Conservation (phyloP, 2,113 vertebrate genomes). For the Ictalurus punctatus region DNA sequence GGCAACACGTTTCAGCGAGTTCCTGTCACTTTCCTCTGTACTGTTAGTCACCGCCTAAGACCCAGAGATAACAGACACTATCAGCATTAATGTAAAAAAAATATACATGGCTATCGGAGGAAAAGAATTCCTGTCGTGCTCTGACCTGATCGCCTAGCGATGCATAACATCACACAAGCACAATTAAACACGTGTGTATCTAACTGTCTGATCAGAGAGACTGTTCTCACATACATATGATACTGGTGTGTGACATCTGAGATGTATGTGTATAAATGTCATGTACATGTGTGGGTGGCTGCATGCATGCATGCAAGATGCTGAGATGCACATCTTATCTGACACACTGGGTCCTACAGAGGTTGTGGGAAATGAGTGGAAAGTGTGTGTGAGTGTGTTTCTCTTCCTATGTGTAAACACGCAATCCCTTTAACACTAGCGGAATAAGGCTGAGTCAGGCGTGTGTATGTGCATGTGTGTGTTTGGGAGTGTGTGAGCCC, state of each 20-base stretch:
- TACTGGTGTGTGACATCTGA: not conserved
- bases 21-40: constrained; percentile 73
- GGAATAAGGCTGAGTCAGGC: constrained; percentile 26
- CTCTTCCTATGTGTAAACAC: constrained; percentile 51
- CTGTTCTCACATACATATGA: constrained; percentile 14
- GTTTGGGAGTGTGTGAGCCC: constrained; percentile 50
- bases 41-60: constrained; percentile 73
- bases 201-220: constrained; percentile 11
- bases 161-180: not conserved
- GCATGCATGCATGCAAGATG: constrained; percentile 5
- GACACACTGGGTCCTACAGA: not conserved
- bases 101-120: constrained; percentile 42
- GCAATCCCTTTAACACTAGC: constrained; percentile 17
- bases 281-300: not conserved
- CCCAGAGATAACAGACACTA: constrained; percentile 46
- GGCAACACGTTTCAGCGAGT: constrained; percentile 78
- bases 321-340: constrained; percentile 27
- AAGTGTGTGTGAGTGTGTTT: constrained; percentile 47
- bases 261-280: not conserved
- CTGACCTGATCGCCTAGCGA: not conserved
- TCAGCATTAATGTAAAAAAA: constrained; percentile 11
- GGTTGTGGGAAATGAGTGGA: constrained; percentile 69
- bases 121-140: not conserved
- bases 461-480: constrained; percentile 42
- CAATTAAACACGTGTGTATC: not conserved